Evolutionary conservation across 2,797 vertebrate species (phyloP).

Genomic region (Sebastes minor): DNA sequence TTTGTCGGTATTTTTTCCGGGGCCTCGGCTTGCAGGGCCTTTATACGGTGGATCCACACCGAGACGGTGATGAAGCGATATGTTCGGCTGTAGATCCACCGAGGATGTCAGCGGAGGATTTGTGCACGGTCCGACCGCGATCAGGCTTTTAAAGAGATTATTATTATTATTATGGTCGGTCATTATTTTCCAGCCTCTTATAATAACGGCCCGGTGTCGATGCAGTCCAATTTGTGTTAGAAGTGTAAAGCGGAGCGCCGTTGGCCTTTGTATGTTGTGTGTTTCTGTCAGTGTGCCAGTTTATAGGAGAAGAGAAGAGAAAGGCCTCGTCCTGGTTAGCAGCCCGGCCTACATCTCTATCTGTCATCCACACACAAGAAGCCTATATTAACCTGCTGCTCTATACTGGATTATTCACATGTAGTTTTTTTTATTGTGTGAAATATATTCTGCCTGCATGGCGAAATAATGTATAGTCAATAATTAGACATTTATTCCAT

Average conservation of each 20-base stretch:
- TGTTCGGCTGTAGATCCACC: background rate
- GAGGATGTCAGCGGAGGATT: background rate
- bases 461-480: too few relatives aligned
- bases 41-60: slow-evolving; percentile 2
- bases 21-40: background rate
- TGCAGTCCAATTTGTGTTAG: background rate
- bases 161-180: background rate
- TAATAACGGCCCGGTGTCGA: slow-evolving; percentile 20
- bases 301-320: background rate
- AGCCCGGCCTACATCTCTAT: slow-evolving; percentile 16
- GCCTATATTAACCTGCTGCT: background rate
- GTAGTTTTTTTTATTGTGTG: background rate
- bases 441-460: background rate
- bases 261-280: background rate
- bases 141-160: slow-evolving; percentile 5
- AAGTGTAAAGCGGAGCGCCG: background rate
- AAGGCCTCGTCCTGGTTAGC: slow-evolving; percentile 25
- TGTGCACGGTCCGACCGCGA: background rate
- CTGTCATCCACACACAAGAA: background rate
- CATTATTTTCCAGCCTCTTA: background rate
- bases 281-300: background rate
- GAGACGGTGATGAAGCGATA: background rate
- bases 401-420: background rate
- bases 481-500: background rate
- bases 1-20: slow-evolving; percentile 54